Conservation (phyloP, 2,113 vertebrate genomes). For the Pluvianellus socialis region DNA sequence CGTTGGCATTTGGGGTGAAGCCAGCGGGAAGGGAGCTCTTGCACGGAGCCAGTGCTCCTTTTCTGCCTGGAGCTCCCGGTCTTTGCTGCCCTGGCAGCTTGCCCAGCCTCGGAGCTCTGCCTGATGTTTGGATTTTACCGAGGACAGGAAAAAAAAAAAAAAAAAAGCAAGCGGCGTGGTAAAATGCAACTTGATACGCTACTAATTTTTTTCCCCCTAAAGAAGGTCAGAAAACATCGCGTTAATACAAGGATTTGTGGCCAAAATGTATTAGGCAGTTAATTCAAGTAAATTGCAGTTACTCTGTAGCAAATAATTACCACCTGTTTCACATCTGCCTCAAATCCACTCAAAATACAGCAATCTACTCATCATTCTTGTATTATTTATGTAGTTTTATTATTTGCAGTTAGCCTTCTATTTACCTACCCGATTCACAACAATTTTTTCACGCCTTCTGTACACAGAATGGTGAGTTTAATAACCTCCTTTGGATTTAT, state of each 20-base stretch:
- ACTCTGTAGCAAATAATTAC: conserved; percentile 46
- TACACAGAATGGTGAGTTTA: conserved; percentile 28
- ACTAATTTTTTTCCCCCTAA: not conserved
- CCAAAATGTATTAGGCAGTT: conserved; percentile 35
- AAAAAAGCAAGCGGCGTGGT: rapidly evolving
- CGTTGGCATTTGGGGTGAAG: not conserved
- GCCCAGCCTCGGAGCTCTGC: not conserved
- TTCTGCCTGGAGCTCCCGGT: not conserved
- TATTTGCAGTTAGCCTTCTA: conserved; percentile 41
- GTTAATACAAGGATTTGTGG: not conserved
- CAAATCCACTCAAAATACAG: conserved; percentile 26
- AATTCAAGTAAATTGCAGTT: conserved; percentile 52
- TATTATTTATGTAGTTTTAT: conserved; percentile 21
- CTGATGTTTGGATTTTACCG: not conserved
- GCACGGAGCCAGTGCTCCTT: not conserved
- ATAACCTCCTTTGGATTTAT: conserved; percentile 32
- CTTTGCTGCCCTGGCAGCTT: not conserved
- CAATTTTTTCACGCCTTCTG: conserved; percentile 47
- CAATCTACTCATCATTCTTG: conserved; percentile 36
- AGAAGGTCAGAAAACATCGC: not conserved
- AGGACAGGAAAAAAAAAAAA: not conserved
- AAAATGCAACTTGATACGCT: not conserved
- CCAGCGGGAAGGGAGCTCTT: not conserved
- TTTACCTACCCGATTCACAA: conserved; percentile 3
- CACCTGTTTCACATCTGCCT: conserved; percentile 49